Base-by-base conservation (phyloP, 2,797 vertebrate species). In the Acanthiza pusilla region DNA sequence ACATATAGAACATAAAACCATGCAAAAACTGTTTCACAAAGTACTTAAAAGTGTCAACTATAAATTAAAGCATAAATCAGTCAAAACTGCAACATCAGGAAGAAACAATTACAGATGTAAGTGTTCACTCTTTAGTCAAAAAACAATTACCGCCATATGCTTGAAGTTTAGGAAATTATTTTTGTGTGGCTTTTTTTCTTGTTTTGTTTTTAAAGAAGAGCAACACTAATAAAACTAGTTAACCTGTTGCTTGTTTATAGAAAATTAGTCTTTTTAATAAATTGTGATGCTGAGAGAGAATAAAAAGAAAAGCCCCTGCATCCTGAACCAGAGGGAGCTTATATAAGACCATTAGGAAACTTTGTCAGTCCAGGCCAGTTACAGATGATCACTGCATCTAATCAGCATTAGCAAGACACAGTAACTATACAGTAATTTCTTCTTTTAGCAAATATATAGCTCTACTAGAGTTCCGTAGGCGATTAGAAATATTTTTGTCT, bases 51-150 rank as follows among this genome's bases (percentile, higher is more conserved):
- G 45, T 71, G 55, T 70, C 71, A 95, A 47, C 79, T 81, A 94
- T 88, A 94, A 89, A 95, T 91, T 91, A 96, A 92, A 77, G 15
- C 62, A 94, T 93, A 77, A 85, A 93, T 94, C 94, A 94, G 80
- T 95, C 89, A 93, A 91, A 94, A 95, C 61, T 61, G 54, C 62
- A 95, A 81, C 73, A 95, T 84, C 48, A 89, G 54, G 76, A 92
- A 92, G 66, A 94, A 91, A 87, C 89, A 93, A 93, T 81, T 92
- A 95, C 74, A 89, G 65, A 94, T 85, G 7, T 50, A 91, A 94
- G 47, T 54, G 55, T 89, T 95, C 34, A 27, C 36, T 93, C 74
- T 92, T 86, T 42, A 90, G 77, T 94, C 48, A 91, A 85, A 94
- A 88, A 77, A 45, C 55, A 91, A 91, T 95, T 94, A 85, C 47